Evolutionary conservation across 2,113 vertebrate genomes (phyloP), one percentile per base, ranked within the genome.

Genomic region (Vireo altiloquus): DNA sequence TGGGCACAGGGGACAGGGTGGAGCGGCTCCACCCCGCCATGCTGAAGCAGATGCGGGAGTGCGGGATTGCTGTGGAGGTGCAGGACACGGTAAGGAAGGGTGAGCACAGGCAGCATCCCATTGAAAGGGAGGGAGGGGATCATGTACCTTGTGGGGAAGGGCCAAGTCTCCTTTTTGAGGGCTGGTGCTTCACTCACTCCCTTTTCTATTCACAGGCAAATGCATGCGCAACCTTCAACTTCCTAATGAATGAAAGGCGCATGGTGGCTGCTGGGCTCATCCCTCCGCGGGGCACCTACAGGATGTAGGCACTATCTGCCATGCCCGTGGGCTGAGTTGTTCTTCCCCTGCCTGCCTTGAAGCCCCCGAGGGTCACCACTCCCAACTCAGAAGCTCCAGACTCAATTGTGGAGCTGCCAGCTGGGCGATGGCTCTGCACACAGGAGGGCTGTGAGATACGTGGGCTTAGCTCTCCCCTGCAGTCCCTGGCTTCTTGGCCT

Each of bases 181-280:
- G 11, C n/a, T 35, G 27, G 59, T 59, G 27, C 66, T 49, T 61
- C 49, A 59, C 19, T 15, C 54, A 28, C 9, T 63, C 22, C 40
- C 30, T 83, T 47, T 77, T 92, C 82, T 89, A 3, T 89, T 91
- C 95, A 21, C 97, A 99, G 99, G 97, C 99, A 6, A 99, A 99
- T 5, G 99, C 99, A 1, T 99, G 99, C 19, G 99, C 99, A 35
- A 99, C 99, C 7, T 99, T 99, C 97, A 99, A 99, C 98, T 99
- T 99, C 96, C 96, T 99, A 69, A 95, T 71, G 3, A 99, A 97
- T 10, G 99, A 99, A 95, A 95, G 97, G 23, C 98, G 99, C 3
- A 0, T 98, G 11, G 94, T 96, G 1, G 99, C 98, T 13, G 99
- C 99, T 10, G 99, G 97, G 30, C 98, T 99, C 50, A 99, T 99